Evolutionary conservation across 2,113 vertebrate genomes (phyloP), one percentile per base, ranked within the genome.

Genomic region (Notothenia rossii): DNA sequence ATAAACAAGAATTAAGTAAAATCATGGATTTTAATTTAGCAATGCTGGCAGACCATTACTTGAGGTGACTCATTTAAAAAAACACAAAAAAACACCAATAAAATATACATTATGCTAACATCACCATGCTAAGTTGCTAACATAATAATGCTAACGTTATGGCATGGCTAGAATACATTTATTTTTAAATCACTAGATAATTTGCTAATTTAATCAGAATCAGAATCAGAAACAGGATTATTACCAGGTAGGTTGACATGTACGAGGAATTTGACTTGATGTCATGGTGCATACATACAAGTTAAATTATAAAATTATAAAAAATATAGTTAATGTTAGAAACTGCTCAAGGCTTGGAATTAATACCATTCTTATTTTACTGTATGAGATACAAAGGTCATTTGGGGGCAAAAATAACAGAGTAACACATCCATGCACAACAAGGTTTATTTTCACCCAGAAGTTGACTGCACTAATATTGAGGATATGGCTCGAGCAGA

Each of bases 331-430:
- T 29, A 54, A 66, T 50, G 55, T 64, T 3, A 66, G 59, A 75
- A 54, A 29, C 15, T 25, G 67, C 49, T 40, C 11, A 48, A 66
- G 40, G 61, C 10, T 80, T 72, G 72, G 10, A 56, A 67, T 18
- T 63, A 64, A 49, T 29, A 59, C 40, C 46, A 56, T 51, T 11
- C 82, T 46, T 25, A 71, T 49, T 10, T 22, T 50, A 56, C 49
- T 66, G 36, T 46, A 73, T 55, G 18, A 74, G 78, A 78, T 33
- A 3, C 7, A 50, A 83, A 56, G 56, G 70, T 29, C 62, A 72
- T 69, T 18, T 20, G 36, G n/a, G 79, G 46, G 48, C 62, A 56
- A 62, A n/a, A 48, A 54, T 48, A 64, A 61, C 46, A 7, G 22
- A 50, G 61, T 45, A 12, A 65, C 40, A 49, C 40, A 56, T 77